Percentiles rank a stretch among this genome's conserved stretches.
These are phyloP conservation scores for Liopterus haemorrhoidalis DNA, from an alignment of 2,888 invertebrate species.

Conservation along the genomic window DNA sequence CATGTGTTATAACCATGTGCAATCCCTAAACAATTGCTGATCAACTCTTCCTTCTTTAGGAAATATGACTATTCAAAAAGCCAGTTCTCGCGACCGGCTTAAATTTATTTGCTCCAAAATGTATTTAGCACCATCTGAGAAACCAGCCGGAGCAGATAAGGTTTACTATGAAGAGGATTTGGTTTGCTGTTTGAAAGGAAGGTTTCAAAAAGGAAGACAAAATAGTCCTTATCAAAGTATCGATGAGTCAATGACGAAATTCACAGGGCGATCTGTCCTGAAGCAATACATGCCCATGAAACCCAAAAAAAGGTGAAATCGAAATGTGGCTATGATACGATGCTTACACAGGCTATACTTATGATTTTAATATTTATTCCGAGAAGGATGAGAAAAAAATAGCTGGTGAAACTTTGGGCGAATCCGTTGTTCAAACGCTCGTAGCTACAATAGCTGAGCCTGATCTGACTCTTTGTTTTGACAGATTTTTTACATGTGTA, in stretches of 20 bases:
- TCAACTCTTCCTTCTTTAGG: conserved; percentile 1
- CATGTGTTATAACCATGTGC: conserved; percentile 9
- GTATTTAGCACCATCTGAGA: conserved; percentile 8
- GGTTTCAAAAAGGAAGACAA: conserved; percentile 11
- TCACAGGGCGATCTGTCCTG: conserved; percentile 15
- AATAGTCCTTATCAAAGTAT: conserved; percentile 17
- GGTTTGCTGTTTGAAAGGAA: conserved; percentile 13
- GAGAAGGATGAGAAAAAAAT: conserved; percentile 33
- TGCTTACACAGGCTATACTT: conserved; percentile 29
- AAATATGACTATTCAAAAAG: conserved; percentile 1
- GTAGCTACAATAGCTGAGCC: conserved; percentile 2
- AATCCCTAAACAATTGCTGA: conserved; percentile 4
- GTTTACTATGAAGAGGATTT: conserved; percentile 13
- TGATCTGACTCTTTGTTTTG: conserved; percentile 16
- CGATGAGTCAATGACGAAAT: conserved; percentile 16
- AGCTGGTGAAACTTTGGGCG: conserved; percentile 26
- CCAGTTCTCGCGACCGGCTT: conserved; percentile 9
- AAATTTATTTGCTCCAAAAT: conserved; percentile 3
- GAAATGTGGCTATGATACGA: conserved; percentile 30
- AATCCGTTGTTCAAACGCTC: conserved; percentile 28
- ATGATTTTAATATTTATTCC: conserved; percentile 32
- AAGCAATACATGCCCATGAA: conserved; percentile 30
- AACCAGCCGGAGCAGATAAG: conserved; percentile 2
- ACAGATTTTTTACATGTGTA: conserved; percentile 18
- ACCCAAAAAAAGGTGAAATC: conserved; percentile 27